Conservation (phyloP, 2,113 vertebrate genomes). For the Astur gentilis region DNA sequence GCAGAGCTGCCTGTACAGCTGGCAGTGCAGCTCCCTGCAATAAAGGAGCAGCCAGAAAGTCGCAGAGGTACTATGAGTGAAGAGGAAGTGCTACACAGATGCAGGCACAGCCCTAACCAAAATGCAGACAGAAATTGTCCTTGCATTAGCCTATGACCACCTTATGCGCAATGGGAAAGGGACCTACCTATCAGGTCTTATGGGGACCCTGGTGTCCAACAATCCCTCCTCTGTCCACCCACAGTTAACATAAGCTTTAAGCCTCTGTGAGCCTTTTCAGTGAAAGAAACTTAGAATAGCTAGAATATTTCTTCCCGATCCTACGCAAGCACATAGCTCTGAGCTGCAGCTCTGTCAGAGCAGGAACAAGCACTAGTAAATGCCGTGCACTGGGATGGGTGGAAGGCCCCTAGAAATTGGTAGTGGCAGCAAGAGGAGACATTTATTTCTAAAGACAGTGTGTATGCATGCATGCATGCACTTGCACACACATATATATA, state of each 20-base stretch:
- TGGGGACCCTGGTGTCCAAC: neutral
- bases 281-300: neutral
- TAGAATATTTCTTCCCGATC: neutral
- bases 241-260: neutral
- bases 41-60: neutral
- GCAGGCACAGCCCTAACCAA: neutral
- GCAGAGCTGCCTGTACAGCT: neutral
- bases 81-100: neutral
- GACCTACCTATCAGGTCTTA: neutral
- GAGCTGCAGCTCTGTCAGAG: neutral
- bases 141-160: neutral
- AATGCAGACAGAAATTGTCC: rapidly evolving
- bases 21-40: neutral
- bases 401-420: neutral
- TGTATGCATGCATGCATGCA: no score
- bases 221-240: neutral
- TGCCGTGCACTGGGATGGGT: neutral
- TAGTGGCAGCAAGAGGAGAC: neutral
- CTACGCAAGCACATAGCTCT: neutral
- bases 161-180: rapidly evolving
- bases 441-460: neutral
- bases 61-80: rapidly evolving
- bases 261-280: neutral
- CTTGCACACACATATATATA: rapidly evolving
- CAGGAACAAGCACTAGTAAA: neutral